Evolutionary conservation across 2,888 invertebrate genomes (phyloP).

Genomic region (Punctoribates punctum): DNA sequence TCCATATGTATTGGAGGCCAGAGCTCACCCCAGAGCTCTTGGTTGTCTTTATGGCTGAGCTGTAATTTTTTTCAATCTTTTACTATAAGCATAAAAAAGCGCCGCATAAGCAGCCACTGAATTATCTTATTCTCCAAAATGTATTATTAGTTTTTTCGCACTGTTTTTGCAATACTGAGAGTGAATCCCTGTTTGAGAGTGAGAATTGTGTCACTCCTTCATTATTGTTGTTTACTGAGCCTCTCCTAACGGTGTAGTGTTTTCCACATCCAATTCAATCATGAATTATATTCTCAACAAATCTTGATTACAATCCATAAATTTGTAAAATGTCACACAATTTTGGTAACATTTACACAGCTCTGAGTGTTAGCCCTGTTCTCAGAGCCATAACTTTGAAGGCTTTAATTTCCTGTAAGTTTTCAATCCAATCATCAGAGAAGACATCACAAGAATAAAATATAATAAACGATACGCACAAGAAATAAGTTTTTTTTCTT

Average conservation of each 20-base stretch:
- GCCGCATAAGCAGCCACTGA: constrained; percentile 30
- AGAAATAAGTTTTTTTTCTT: not conserved
- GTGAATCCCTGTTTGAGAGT: not conserved
- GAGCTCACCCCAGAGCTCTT: no score
- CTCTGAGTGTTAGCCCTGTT: no score
- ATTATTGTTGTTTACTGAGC: not conserved
- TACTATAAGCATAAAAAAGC: constrained; percentile 4
- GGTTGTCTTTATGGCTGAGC: no score
- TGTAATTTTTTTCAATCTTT: no score
- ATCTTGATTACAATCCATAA: constrained; percentile 12
- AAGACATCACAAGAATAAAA: constrained; percentile 25
- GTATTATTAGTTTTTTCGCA: constrained; percentile 28
- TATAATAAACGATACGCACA: constrained; percentile 5
- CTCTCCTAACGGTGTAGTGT: not conserved
- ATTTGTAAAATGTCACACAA: constrained; percentile 7
- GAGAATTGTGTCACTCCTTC: not conserved
- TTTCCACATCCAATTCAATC: not conserved
- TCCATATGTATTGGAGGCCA: no score
- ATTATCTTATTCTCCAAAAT: constrained; percentile 8
- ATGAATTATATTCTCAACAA: constrained; percentile 11
- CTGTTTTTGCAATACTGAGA: not conserved
- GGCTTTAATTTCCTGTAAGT: constrained; percentile 37
- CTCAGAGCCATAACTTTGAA: constrained; percentile 4
- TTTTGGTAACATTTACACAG: not conserved
- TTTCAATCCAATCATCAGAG: constrained; percentile 14